Percentiles rank a stretch among this genome's conserved stretches.
phyloP scores from a whole-genome alignment of 1,140 invertebrate species.

The Ericerus pela region DNA sequence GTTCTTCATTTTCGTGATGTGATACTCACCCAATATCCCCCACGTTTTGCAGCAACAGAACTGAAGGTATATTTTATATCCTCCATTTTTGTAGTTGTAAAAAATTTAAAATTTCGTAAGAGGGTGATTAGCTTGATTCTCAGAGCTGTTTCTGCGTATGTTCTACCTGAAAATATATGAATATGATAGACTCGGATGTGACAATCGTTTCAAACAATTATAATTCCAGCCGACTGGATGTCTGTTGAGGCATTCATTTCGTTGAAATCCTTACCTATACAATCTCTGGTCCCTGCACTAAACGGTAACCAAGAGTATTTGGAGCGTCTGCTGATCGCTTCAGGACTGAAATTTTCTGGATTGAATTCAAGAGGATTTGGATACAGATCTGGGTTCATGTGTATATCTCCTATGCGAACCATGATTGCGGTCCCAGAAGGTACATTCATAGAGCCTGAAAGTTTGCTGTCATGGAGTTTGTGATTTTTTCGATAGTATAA shows the following conservation, averaged over 20 bases:
- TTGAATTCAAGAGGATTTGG: constrained; percentile 44
- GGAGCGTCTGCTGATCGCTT: constrained; percentile 34
- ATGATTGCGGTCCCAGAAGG: constrained; percentile 52
- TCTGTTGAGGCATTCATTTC: neutral
- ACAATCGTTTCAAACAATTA: constrained; percentile 14
- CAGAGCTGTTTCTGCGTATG: constrained; percentile 20
- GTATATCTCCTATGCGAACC: constrained; percentile 41
- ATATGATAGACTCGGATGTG: constrained; percentile 13
- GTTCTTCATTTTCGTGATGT: no score
- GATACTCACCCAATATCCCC: no score
- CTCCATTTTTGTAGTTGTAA: constrained; percentile 19
- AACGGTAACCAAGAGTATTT: constrained; percentile 45
- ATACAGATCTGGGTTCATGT: constrained; percentile 36
- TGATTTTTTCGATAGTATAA: no score
- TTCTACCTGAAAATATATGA: constrained; percentile 14
- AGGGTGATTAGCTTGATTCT: constrained; percentile 17
- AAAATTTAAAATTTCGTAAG: constrained; percentile 17
- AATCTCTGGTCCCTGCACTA: constrained; percentile 43
- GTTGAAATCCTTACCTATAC: constrained; percentile 34
- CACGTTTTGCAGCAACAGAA: no score
- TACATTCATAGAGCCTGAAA: no score
- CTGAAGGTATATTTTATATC: no score
- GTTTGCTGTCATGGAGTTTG: no score
- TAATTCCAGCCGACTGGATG: neutral
- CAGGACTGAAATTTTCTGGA: constrained; percentile 48